Base-by-base conservation (phyloP, 92 coral and sea anemone species). In the Virgularia gustaviana region DNA sequence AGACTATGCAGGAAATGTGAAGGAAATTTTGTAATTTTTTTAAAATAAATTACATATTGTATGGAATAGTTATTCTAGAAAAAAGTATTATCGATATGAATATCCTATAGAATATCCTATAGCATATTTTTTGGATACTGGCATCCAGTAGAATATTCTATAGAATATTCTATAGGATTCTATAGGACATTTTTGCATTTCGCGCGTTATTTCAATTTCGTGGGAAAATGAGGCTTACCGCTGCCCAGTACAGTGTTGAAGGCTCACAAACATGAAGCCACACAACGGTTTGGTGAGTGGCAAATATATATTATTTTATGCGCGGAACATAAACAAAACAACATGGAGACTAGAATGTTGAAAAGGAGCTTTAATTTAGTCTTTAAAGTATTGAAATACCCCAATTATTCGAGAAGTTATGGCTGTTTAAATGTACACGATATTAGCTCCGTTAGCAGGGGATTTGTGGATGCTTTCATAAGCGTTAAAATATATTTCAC, bases 321-420 rank as follows among this genome's bases (percentile, higher is more conserved):
- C 63, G 63, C 63, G 4, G 63, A 56, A 7, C 63, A 56, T 8
- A 23, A 56, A 29, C 63, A 56, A 56, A 56, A 56, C 32, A 56
- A 56, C 63, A 56, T 56, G 63, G 63, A 56, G 63, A 5, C 28
- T 8, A 47, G 2, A 56, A 23, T 56, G 4, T 23, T 56, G 63
- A 56, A 56, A 29, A 56, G 20, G 63, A 56, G 63, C 32, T 56
- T 56, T 23, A 56, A 56, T 56, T 56, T 56, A 34, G 63, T 56
- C 30, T 56, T 56, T 56, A 56, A 56, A 56, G 63, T 56, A 25
- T 56, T 56, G 63, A 23, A 56, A 56, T 56, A 56, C 63, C 32
- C 36, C 63, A 56, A 56, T 20, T 56, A 56, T 56, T 56, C 63
- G 36, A 56, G 63, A 29, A 56, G 31, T 56, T 56, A 56, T 56